These are phyloP conservation scores for Drosophila setifemur DNA, from an alignment of 1,140 invertebrate genomes.

Conservation along the genomic window DNA sequence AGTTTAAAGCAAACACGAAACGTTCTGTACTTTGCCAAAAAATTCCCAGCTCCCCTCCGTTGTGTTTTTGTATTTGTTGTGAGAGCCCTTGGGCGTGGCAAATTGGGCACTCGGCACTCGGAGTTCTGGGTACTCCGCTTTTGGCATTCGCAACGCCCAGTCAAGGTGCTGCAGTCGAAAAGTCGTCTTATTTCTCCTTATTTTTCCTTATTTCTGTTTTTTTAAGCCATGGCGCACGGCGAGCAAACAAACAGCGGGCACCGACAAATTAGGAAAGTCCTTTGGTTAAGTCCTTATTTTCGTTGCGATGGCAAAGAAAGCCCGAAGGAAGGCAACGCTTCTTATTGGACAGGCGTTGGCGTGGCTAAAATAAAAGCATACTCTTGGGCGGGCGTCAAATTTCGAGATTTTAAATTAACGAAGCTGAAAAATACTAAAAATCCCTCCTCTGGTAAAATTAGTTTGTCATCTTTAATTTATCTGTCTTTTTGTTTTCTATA, in stretches of 20 bases:
- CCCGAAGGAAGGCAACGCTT: conserved; percentile 49
- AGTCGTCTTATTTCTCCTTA: conserved; percentile 15
- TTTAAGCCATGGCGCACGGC: conserved; percentile 18
- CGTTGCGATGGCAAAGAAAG: background rate
- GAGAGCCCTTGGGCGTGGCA: conserved; percentile 45
- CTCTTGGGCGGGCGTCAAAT: conserved; percentile 5
- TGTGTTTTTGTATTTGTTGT: conserved; percentile 51
- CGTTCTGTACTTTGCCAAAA: conserved; percentile 68
- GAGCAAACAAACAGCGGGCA: conserved; percentile 22
- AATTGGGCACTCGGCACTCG: conserved; percentile 54
- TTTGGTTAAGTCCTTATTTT: conserved; percentile 26
- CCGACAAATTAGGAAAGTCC: conserved; percentile 45
- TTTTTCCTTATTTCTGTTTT: conserved; percentile 22
- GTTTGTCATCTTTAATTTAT: no score
- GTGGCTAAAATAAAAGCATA: conserved; percentile 16
- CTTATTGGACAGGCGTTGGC: background rate
- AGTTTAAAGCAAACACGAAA: conserved; percentile 76
- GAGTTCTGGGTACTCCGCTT: background rate
- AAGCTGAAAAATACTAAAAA: background rate
- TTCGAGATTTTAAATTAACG: background rate
- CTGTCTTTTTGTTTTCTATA: background rate
- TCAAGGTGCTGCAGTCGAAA: conserved; percentile 44
- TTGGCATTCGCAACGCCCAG: conserved; percentile 2
- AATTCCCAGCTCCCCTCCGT: conserved; percentile 16
- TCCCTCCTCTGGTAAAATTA: no score